A percentile compares a stretch with the other conserved stretches of the same genome.
Conservation (phyloP, 2,113 vertebrate species). For the Rhodinocichla rosea region DNA sequence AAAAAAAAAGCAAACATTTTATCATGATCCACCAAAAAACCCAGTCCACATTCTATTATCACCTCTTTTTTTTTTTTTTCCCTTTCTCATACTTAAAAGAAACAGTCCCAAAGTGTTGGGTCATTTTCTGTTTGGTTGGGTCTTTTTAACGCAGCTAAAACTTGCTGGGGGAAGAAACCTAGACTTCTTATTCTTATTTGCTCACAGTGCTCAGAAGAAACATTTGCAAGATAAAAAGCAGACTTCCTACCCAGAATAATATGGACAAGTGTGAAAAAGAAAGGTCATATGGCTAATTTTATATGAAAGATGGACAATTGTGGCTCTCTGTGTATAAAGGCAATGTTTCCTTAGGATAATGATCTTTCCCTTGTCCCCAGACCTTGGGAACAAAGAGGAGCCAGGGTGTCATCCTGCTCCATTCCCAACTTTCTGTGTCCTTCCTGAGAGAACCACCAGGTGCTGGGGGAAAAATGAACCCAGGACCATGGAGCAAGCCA, state of each 20-base stretch:
- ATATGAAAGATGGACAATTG: neutral
- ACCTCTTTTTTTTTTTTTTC: fast-evolving
- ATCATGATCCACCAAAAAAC: neutral
- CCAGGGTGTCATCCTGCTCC: neutral
- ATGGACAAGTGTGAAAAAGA: neutral
- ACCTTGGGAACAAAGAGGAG: neutral
- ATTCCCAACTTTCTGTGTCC: fast-evolving
- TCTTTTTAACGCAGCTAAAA: neutral
- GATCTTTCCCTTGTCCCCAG: neutral
- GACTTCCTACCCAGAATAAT: neutral
- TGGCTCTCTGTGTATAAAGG: neutral
- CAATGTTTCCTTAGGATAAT: neutral
- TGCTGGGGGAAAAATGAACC: neutral
- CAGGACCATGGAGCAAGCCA: fast-evolving
- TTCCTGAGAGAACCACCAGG: neutral
- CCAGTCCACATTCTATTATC: fast-evolving
- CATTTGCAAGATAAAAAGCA: neutral
- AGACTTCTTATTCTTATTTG: neutral
- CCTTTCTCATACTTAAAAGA: neutral
- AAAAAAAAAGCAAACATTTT: too few relatives aligned
- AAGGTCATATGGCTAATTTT: neutral
- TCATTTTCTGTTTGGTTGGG: too few relatives aligned
- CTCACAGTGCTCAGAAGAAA: neutral
- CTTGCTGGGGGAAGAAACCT: neutral
- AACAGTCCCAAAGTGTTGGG: neutral